These are phyloP conservation scores for Machimus atricapillus DNA, from an alignment of 2,888 invertebrate genomes.

Conservation along the genomic window DNA sequence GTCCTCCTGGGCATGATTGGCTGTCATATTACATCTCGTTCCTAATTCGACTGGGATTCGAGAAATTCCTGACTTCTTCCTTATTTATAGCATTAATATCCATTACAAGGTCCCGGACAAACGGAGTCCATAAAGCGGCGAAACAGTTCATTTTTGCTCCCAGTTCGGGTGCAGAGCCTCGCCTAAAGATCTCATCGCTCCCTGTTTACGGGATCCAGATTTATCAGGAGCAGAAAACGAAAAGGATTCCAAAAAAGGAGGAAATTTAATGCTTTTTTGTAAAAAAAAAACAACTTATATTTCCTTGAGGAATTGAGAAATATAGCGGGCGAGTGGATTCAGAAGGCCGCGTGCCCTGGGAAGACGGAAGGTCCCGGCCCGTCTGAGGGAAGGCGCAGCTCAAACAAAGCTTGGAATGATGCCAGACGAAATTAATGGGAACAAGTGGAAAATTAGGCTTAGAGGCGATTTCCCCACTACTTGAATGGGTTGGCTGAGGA, in stretches of 20 bases:
- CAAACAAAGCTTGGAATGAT: conserved; percentile 34
- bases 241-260: neutral
- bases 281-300: conserved; percentile 6
- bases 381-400: neutral
- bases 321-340: neutral
- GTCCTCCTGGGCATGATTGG: neutral
- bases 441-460: conserved; percentile 38
- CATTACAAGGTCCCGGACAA: neutral
- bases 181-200: neutral
- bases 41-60: neutral
- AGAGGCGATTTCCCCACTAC: conserved; percentile 34
- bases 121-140: conserved; percentile 1
- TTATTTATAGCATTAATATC: conserved; percentile 27
- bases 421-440: conserved; percentile 27
- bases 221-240: neutral
- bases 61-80: neutral
- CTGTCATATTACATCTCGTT: neutral
- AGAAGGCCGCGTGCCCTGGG: neutral
- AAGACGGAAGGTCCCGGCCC: neutral
- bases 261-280: conserved; percentile 17
- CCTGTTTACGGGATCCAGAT: neutral
- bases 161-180: neutral
- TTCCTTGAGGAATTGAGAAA: neutral
- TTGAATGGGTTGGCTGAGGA: neutral
- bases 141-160: neutral